A percentile compares a stretch with the other conserved stretches of the same genome.
phyloP scores from a whole-genome alignment of 1,140 invertebrate species.

The Sinonovacula constricta region DNA sequence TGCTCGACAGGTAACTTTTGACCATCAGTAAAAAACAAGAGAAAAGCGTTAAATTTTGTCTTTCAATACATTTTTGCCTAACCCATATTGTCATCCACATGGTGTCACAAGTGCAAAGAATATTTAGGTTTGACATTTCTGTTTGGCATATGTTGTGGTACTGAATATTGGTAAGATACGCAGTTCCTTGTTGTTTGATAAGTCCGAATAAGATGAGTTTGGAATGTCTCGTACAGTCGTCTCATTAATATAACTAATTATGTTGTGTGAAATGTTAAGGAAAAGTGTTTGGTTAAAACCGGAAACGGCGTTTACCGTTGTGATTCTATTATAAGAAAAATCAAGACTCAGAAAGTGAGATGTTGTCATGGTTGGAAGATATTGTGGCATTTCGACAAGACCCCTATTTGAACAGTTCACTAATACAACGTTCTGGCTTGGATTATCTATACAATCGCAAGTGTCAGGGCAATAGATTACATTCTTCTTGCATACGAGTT shows the following conservation, averaged over 20 bases:
- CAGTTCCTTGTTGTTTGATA: constrained; percentile 36
- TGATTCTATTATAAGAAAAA: constrained; percentile 27
- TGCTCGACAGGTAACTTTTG: neutral
- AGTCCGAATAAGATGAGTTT: constrained; percentile 9
- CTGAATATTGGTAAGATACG: constrained; percentile 8
- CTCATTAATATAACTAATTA: neutral
- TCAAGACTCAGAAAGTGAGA: constrained; percentile 13
- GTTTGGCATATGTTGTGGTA: constrained; percentile 15
- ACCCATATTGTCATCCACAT: constrained; percentile 37
- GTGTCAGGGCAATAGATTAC: neutral
- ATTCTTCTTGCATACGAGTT: neutral
- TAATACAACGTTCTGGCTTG: constrained; percentile 6
- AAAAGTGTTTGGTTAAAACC: neutral
- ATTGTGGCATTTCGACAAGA: neutral
- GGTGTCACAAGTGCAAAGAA: constrained; percentile 13
- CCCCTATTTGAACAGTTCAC: constrained; percentile 26
- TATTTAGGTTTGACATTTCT: constrained; percentile 16
- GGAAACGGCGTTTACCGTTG: neutral
- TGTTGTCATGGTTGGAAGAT: constrained; percentile 11
- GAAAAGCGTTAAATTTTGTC: neutral
- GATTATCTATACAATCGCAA: constrained; percentile 37
- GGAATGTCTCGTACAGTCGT: neutral
- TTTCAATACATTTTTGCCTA: neutral
- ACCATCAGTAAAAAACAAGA: neutral
- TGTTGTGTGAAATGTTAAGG: constrained; percentile 14